Evolutionary conservation across 2,888 invertebrate species (phyloP).

Genomic region (Leucophenga montana): DNA sequence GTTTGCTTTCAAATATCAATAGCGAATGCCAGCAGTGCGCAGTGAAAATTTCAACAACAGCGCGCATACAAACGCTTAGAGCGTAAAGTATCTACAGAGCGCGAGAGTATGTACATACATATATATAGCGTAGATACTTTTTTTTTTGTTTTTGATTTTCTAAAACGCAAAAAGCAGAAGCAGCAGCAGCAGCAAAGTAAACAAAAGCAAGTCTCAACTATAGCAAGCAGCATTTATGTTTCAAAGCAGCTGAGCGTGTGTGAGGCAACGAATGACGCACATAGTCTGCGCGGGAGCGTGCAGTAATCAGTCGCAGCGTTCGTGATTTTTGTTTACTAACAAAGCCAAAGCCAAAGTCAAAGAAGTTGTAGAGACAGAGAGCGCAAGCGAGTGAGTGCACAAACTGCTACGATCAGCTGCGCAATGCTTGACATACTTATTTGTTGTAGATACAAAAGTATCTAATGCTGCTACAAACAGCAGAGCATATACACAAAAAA

Average conservation of each 20-base stretch:
- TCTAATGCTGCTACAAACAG: background rate
- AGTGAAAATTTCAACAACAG: constrained; percentile 15
- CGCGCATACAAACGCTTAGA: constrained; percentile 19
- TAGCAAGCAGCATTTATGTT: background rate
- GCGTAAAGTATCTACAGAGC: constrained; percentile 13
- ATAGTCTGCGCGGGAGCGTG: constrained; percentile 31
- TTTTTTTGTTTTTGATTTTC: constrained; percentile 47
- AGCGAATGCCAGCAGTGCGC: constrained; percentile 54
- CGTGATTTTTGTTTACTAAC: constrained; percentile 65
- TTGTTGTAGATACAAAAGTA: constrained; percentile 10
- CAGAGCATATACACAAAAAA: background rate
- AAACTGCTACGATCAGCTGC: constrained; percentile 58
- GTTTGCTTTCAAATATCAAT: constrained; percentile 64
- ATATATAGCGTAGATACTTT: constrained; percentile 10
- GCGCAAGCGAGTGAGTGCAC: background rate
- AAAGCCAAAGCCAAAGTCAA: constrained; percentile 53
- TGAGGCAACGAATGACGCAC: constrained; percentile 16
- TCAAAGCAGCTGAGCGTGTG: constrained; percentile 51
- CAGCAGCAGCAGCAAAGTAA: no score
- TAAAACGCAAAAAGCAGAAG: constrained; percentile 63
- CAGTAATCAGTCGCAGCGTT: constrained; percentile 53
- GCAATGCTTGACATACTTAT: constrained; percentile 62
- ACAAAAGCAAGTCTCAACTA: constrained; percentile 49
- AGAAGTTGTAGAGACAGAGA: background rate
- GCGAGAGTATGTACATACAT: background rate